Evolutionary conservation across 2,888 invertebrate genomes (phyloP).

Genomic region (Caradrina clavipalpis): DNA sequence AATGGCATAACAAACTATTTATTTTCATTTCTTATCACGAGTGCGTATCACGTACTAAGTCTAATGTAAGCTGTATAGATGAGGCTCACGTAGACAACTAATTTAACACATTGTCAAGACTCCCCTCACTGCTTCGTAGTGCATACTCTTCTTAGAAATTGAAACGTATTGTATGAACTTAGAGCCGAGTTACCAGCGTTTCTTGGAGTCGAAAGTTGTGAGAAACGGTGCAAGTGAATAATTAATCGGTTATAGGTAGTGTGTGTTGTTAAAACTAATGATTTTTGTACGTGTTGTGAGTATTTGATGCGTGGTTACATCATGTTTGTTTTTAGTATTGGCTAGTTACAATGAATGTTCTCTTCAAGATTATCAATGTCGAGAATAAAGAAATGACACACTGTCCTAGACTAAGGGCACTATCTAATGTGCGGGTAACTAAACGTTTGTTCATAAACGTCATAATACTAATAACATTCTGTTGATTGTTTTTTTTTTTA

Average conservation of each 20-base stretch:
- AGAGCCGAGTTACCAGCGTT: conserved; percentile 33
- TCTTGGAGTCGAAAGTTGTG: conserved; percentile 47
- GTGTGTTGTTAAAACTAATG: conserved; percentile 48
- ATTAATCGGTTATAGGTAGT: conserved; percentile 50
- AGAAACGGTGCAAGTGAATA: conserved; percentile 44
- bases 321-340: conserved; percentile 10
- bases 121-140: conserved; percentile 57
- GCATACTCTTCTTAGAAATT: conserved; percentile 76
- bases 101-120: conserved; percentile 81
- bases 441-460: no score
- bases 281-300: conserved; percentile 38
- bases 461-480: no score
- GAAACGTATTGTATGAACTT: conserved; percentile 66
- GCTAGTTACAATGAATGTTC: no score
- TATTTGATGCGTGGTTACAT: conserved; percentile 28
- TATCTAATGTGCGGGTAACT: no score
- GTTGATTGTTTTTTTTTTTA: no score
- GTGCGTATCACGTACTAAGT: conserved; percentile 66
- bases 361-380: no score
- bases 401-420: no score
- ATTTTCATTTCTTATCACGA: conserved; percentile 60
- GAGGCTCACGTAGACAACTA: conserved; percentile 81
- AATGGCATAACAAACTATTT: conserved; percentile 52
- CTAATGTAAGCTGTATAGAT: conserved; percentile 75
- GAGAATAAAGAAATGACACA: no score